Evolutionary conservation across 2,113 vertebrate genomes (phyloP).

Genomic region (Podocnemis expansa): DNA sequence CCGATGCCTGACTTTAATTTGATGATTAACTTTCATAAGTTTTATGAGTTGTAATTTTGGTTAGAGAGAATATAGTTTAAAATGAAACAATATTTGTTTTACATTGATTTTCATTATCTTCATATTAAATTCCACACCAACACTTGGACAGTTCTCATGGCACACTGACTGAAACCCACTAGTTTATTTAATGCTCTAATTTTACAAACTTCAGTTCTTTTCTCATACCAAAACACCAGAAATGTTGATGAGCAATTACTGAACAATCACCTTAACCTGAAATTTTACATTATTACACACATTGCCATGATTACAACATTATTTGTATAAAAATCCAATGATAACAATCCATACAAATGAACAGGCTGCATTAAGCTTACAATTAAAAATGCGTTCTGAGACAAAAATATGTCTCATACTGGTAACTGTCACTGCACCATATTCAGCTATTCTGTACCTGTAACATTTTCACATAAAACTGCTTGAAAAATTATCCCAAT

Average conservation of each 20-base stretch:
- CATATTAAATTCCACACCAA: no score
- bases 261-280: conserved; percentile 47
- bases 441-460: not conserved
- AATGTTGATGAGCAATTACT: conserved; percentile 62
- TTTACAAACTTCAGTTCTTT: not conserved
- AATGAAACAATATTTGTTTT: no score
- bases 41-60: no score
- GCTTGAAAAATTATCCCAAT: not conserved
- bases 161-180: no score
- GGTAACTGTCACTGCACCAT: conserved; percentile 18
- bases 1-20: no score
- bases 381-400: conserved; percentile 17
- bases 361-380: not conserved
- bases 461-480: not conserved
- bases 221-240: conserved; percentile 42
- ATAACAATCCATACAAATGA: conserved; percentile 46
- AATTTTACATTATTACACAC: conserved; percentile 64
- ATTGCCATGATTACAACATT: conserved; percentile 45
- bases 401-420: not conserved
- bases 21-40: no score
- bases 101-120: no score
- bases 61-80: no score
- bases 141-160: no score
- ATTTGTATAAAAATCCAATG: conserved; percentile 40
- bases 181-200: conserved; percentile 47